Base-by-base conservation (phyloP, 2,888 invertebrate species). In the Diadegma fenestrale region DNA sequence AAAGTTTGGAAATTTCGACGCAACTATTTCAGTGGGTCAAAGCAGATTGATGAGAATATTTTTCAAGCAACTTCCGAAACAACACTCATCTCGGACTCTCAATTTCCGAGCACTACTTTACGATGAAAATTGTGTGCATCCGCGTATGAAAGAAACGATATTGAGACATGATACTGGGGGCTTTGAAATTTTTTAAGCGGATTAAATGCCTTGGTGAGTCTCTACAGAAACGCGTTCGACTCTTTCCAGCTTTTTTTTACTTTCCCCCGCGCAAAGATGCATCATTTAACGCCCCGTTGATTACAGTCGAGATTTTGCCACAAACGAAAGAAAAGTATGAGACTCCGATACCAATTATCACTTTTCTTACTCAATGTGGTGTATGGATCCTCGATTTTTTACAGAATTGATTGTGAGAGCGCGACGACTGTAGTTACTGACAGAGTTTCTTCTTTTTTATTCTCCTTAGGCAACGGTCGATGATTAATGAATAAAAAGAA, bases 401-500 rank as follows among this genome's bases (percentile, higher is more conserved):
- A 54, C 54, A 22, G 22, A 2, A 3, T 54, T 12, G 12, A 54
- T 54, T 54, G 12, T 54, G 12, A 26, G 26, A 54, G 22, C 54
- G 19, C 19, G 19, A 10, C 54, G 19, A 54, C 22, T 54, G 54
- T 8, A 54, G 22, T 19, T 22, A 54, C 54, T 17, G 61, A n/a
- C n/a, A n/a, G n/a, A n/a, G n/a, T n/a, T n/a, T n/a, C n/a, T n/a
- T n/a, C n/a, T n/a, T n/a, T n/a, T n/a, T 63, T 17, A 71, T 12
- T 51, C 14, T 54, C 26, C 19, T 48, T 1, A 64, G 19, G 22
- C 10, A 19, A 69, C 43, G n/a, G 45, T 6, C 54, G 48, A 37
- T 33, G 66, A 81, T 82, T 75, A 78, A 85, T 82, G 81, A 82
- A 82, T 78, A 78, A 45, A 61, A 61, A 69, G 69, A n/a, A 69